A percentile compares a stretch with the other conserved stretches of the same genome.
Evolutionary conservation across 2,797 vertebrate genomes (phyloP).

Genomic region (Gorsachius magnificus): DNA sequence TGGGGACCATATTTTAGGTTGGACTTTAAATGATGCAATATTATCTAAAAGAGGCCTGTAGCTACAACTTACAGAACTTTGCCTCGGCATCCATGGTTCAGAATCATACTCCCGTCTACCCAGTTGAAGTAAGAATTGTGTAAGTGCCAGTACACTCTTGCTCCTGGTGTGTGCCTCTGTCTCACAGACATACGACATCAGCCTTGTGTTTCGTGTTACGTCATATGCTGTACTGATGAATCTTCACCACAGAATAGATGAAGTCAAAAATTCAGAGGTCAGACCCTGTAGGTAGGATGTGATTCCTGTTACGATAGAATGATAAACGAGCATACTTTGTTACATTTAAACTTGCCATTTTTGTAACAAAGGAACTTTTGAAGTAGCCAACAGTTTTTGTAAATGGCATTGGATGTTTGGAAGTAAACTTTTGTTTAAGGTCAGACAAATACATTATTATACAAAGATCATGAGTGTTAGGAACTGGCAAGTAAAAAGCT

Average conservation of each 20-base stretch:
- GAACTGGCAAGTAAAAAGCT: conserved; percentile 40
- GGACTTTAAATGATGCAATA: conserved; percentile 70
- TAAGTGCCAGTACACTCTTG: conserved; percentile 77
- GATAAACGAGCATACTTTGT: conserved; percentile 1
- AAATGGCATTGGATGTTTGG: conserved; percentile 28
- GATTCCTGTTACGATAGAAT: conserved; percentile 11
- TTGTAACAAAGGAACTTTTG: conserved; percentile 53
- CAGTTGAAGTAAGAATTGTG: conserved; percentile 67
- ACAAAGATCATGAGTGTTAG: background rate
- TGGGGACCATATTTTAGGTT: conserved; percentile 72
- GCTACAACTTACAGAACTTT: conserved; percentile 57
- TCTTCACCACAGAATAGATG: conserved; percentile 36
- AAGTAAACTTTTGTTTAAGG: conserved; percentile 40
- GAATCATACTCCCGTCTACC: conserved; percentile 39
- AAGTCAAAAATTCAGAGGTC: conserved; percentile 34
- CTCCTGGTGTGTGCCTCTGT: conserved; percentile 72
- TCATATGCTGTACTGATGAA: conserved; percentile 31
- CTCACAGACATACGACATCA: conserved; percentile 10
- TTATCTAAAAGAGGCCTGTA: conserved; percentile 63
- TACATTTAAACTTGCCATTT: background rate
- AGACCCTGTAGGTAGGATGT: conserved; percentile 31
- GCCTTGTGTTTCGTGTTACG: conserved; percentile 66
- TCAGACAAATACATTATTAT: conserved; percentile 11
- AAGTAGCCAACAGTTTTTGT: conserved; percentile 40
- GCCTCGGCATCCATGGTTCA: conserved; percentile 58